These are phyloP conservation scores for Nymphalis c-album DNA, from an alignment of 2,888 invertebrate species.

Conservation along the genomic window DNA sequence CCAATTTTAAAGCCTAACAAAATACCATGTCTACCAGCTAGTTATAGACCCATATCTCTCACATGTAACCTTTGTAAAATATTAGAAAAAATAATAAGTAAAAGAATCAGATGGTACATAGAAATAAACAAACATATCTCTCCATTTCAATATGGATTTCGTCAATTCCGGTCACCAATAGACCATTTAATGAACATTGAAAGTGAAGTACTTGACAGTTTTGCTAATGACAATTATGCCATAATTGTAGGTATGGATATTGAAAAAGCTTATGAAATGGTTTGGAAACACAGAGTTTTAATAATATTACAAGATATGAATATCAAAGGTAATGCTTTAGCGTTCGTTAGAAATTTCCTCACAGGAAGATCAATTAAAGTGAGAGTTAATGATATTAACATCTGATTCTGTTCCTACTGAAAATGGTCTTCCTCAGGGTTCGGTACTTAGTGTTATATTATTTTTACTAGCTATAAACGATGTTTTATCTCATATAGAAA, in stretches of 20 bases:
- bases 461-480: constrained; percentile 34
- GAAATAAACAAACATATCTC: no score
- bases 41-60: constrained; percentile 36
- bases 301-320: constrained; percentile 10
- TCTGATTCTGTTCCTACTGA: constrained; percentile 10
- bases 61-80: constrained; percentile 35
- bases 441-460: constrained; percentile 30
- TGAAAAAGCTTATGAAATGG: constrained; percentile 37
- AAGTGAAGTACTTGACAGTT: constrained; percentile 28
- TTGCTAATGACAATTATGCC: constrained; percentile 30
- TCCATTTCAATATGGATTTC: no score
- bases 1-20: constrained; percentile 38
- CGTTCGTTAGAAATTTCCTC: constrained; percentile 26
- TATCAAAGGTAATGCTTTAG: constrained; percentile 24
- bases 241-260: constrained; percentile 34
- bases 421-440: constrained; percentile 32
- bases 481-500: constrained; percentile 17
- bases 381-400: constrained; percentile 16
- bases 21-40: constrained; percentile 18
- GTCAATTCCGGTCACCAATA: no score
- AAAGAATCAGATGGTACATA: constrained; percentile 30
- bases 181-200: constrained; percentile 21
- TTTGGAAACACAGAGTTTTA: constrained; percentile 36
- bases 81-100: constrained; percentile 35
- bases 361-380: constrained; percentile 26